Percentiles rank a stretch among this genome's conserved stretches.
Conservation (phyloP, 2,888 invertebrate species). For the Cephus nigrinus region DNA sequence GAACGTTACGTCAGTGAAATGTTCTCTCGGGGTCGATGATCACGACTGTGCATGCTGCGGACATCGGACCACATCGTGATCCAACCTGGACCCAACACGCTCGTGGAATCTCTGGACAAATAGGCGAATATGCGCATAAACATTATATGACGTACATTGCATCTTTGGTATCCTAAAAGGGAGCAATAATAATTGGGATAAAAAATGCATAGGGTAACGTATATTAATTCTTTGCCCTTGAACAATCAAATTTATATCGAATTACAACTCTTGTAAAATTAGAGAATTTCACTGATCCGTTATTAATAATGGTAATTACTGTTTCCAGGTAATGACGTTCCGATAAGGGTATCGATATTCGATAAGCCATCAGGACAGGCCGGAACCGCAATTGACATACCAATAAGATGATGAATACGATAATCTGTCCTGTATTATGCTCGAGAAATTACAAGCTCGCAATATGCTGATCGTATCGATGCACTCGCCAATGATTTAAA, state of each 20-base stretch:
- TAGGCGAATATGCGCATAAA: constrained; percentile 58
- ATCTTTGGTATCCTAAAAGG: neutral
- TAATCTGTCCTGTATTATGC: neutral
- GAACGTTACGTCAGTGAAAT: constrained; percentile 4
- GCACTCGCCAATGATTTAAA: neutral
- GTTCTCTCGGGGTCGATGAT: constrained; percentile 39
- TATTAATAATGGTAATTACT: neutral
- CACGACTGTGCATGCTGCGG: constrained; percentile 44
- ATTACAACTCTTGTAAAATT: neutral
- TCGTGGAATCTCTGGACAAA: constrained; percentile 56
- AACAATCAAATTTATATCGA: neutral
- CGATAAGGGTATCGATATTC: neutral
- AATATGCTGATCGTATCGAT: neutral
- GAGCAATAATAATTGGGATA: neutral
- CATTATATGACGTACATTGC: constrained; percentile 24
- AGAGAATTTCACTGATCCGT: neutral
- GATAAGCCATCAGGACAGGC: neutral
- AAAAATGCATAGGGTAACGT: neutral
- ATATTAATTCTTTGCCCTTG: neutral
- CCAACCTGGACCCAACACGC: constrained; percentile 49
- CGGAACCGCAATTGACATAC: neutral
- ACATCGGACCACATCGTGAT: constrained; percentile 47
- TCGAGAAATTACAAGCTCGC: neutral
- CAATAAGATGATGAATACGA: neutral
- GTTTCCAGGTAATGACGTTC: neutral